These are phyloP conservation scores for Drosophila tsacasi DNA, from an alignment of 1,140 invertebrate species.

Conservation along the genomic window DNA sequence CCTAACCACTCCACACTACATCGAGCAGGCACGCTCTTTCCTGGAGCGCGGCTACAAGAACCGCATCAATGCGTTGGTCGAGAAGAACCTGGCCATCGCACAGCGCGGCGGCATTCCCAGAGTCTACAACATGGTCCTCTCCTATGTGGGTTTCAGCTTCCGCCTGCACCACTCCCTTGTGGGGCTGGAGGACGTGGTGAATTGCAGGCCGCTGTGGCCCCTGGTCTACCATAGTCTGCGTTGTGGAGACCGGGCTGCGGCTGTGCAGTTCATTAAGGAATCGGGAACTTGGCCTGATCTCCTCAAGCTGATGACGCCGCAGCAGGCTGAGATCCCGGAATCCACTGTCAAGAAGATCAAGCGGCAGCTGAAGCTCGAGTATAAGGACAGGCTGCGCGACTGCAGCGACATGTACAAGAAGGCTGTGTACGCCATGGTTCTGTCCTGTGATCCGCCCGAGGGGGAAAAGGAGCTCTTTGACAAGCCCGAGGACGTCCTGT, in stretches of 20 bases:
- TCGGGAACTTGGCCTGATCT: constrained; percentile 88
- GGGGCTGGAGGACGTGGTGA: constrained; percentile 91
- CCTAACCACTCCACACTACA: constrained; percentile 88
- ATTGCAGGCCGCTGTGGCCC: constrained; percentile 91
- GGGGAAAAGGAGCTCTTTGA: constrained; percentile 92
- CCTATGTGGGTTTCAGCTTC: constrained; percentile 90
- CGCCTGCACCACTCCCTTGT: constrained; percentile 81
- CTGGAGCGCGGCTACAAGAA: constrained; percentile 93
- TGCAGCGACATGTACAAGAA: constrained; percentile 92
- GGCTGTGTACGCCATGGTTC: constrained; percentile 92
- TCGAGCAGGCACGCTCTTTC: constrained; percentile 92
- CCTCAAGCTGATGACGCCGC: constrained; percentile 72
- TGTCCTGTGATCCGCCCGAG: constrained; percentile 94
- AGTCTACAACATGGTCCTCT: constrained; percentile 92
- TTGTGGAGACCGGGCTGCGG: constrained; percentile 94
- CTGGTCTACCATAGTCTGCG: constrained; percentile 96
- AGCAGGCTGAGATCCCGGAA: constrained; percentile 87
- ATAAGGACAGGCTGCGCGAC: constrained; percentile 90
- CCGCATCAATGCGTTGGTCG: constrained; percentile 93
- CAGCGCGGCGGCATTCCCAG: constrained; percentile 95
- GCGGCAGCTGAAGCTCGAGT: constrained; percentile 90
- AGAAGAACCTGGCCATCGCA: constrained; percentile 91
- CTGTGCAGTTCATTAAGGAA: constrained; percentile 90
- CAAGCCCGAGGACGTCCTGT: constrained; percentile 97
- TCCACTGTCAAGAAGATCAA: constrained; percentile 89